Evolutionary conservation across 1,140 invertebrate species (phyloP), one percentile per base, ranked within the genome.

Genomic region (Drosophila navojoa): DNA sequence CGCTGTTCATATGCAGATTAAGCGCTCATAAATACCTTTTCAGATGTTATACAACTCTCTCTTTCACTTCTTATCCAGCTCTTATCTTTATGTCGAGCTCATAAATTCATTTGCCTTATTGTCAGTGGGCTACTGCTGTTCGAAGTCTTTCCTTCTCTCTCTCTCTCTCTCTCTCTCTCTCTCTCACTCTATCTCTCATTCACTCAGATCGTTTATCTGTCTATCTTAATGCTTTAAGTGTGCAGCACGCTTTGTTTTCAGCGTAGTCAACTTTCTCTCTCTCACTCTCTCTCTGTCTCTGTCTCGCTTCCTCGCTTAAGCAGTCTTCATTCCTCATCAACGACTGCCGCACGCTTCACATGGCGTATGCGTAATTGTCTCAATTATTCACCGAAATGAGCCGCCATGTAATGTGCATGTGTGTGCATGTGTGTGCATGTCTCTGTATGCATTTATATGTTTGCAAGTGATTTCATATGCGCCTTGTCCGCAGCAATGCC

Each of bases 341-440:
- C 16, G 10, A 19, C 64, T 6, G 42, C 13, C 59, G 29, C 69
- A 16, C 55, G 47, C 62, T 67, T 62, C 73, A 76, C 81, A 75
- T 74, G 71, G 60, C 73, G 64, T 82, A 79, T 79, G 73, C 84
- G 82, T 87, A 87, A 87, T 87, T 87, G 84, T 87, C 82, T 89
- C 82, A 87, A 87, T 87, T 87, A 87, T 89, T 87, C 82, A 87
- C 82, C 84, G 74, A 87, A 87, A 87, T 87, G 82, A 87, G 82
- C 76, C 76, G 69, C 84, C 79, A 76, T 82, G 54, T 66, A 59
- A 67, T 71, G 71, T 63, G 61, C 57, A 45, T 66, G 32, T 9
- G 44, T 42, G 16, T 25, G 15, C 53, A 29, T 49, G 40, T 16
- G 10, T 62, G 9, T 60, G 35, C 71, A 2, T 32, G 5, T 32